Base-by-base conservation (phyloP, 2,888 invertebrate species). In the Koerneria pararmatus region DNA sequence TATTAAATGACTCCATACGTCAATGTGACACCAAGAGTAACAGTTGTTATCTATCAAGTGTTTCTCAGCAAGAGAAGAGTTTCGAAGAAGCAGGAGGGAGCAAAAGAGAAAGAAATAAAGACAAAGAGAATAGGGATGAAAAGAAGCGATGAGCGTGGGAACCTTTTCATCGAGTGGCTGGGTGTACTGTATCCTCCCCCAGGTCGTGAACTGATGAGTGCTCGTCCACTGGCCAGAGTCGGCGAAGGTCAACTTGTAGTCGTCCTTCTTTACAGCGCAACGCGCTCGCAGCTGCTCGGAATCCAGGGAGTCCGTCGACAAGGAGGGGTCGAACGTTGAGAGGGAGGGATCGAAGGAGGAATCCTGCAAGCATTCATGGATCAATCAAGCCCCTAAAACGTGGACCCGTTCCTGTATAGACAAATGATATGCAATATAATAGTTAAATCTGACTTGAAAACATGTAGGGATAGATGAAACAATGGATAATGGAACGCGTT, bases 221-320 rank as follows among this genome's bases (percentile, higher is more conserved):
- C 41, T 37, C 3, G 51, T 73, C 82, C 82, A 82, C 53, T 81
- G 80, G 8, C 82, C 82, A 29, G 77, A 77, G 67, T 82, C 82
- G 11, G 75, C 78, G 64, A 83, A 83, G 37, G 82, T 78, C 68
- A 83, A 66, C 68, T 80, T 78, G 75, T 83, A 83, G 67, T 83
- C 82, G 66, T 80, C 79, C 54, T 74, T 78, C 35, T 73, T 73
- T 32, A 54, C 35, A 29, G 53, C 72, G 67, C 41, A 70, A 64
- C 75, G 69, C 61, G 74, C 72, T 19, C 76, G 69, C 48, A 80
- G 71, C 65, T 76, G 74, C 53, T 74, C 75, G 49, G 79, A 75
- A 63, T 82, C 80, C 41, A 83, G 69, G 11, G 78, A 78, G 71
- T 83, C 83, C 11, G 83, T 83, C 4, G 79, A 79, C 11, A 83